Evolutionary conservation across 2,888 invertebrate genomes (phyloP).

Genomic region (Sinodicranocentrus sp.): DNA sequence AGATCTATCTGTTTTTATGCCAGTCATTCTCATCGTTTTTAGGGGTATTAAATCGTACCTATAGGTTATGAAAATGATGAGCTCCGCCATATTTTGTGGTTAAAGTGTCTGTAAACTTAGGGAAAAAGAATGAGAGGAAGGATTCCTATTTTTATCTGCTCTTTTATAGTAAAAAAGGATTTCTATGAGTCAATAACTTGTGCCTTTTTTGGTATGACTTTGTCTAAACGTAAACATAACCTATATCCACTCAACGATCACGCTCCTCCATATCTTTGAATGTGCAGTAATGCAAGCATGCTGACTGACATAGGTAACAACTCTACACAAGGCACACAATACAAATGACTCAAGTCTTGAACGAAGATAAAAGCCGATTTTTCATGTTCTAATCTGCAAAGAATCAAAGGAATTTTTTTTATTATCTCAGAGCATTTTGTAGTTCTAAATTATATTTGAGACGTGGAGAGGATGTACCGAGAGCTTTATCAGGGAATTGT

Average conservation of each 20-base stretch:
- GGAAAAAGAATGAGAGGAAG: conserved; percentile 1
- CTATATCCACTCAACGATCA: conserved; percentile 43
- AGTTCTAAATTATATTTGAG: conserved; percentile 2
- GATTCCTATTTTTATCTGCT: neutral
- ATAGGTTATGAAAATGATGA: neutral
- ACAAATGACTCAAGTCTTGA: neutral
- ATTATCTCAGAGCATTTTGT: conserved; percentile 22
- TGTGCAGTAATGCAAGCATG: neutral
- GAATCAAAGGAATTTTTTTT: conserved; percentile 36
- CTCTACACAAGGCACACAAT: neutral
- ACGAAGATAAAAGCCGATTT: conserved; percentile 31
- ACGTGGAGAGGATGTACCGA: neutral
- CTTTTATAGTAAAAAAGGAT: conserved; percentile 15
- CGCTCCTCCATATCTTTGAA: neutral
- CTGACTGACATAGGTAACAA: no score
- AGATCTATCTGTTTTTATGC: conserved; percentile 18
- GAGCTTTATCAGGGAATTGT: neutral
- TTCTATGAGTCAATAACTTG: conserved; percentile 41
- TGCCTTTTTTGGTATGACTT: conserved; percentile 32
- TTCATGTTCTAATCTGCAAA: conserved; percentile 25
- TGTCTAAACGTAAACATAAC: conserved; percentile 37
- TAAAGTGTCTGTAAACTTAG: no score
- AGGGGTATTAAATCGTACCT: neutral
- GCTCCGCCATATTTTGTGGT: conserved; percentile 10
- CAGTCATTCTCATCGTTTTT: conserved; percentile 24